Evolutionary conservation across 2,113 vertebrate species (phyloP).

Genomic region (Dicrurus megarhynchus): DNA sequence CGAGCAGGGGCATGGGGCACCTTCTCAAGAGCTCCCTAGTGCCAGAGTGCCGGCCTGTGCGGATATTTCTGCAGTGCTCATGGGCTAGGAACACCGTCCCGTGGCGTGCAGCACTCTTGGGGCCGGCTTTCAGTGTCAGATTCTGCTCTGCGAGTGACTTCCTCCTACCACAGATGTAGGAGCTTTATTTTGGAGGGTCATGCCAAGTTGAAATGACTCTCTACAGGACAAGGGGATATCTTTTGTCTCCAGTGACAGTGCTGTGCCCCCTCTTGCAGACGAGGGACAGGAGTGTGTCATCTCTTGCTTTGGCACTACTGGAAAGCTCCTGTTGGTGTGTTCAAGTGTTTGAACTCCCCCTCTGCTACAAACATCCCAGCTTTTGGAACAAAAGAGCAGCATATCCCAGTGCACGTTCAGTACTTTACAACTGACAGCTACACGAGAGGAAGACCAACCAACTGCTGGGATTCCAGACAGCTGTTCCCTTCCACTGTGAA

Average conservation of each 20-base stretch:
- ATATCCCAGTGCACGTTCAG: not conserved
- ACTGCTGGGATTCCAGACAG: not conserved
- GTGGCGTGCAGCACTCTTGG: not conserved
- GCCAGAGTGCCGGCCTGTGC: too few species aligned
- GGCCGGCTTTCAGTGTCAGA: not conserved
- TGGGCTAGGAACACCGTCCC: fast-evolving
- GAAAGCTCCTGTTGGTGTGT: not conserved
- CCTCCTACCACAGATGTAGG: fast-evolving
- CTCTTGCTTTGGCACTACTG: not conserved
- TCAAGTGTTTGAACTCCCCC: not conserved
- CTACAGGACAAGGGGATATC: not conserved
- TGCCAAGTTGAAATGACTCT: not conserved
- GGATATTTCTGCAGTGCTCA: fast-evolving
- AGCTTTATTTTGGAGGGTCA: not conserved
- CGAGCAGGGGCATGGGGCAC: fast-evolving
- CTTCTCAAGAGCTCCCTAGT: not conserved
- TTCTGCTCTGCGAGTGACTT: not conserved
- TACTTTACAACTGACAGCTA: not conserved
- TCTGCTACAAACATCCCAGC: not conserved
- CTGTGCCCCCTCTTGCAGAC: not conserved
- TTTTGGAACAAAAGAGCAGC: not conserved
- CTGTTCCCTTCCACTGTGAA: not conserved
- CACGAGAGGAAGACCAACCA: not conserved
- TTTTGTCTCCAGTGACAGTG: not conserved
- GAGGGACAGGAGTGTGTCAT: too few species aligned